A percentile compares a stretch with the other conserved stretches of the same genome.
These are phyloP conservation scores for Brenthis ino DNA, from an alignment of 2,888 invertebrate species.

Conservation along the genomic window DNA sequence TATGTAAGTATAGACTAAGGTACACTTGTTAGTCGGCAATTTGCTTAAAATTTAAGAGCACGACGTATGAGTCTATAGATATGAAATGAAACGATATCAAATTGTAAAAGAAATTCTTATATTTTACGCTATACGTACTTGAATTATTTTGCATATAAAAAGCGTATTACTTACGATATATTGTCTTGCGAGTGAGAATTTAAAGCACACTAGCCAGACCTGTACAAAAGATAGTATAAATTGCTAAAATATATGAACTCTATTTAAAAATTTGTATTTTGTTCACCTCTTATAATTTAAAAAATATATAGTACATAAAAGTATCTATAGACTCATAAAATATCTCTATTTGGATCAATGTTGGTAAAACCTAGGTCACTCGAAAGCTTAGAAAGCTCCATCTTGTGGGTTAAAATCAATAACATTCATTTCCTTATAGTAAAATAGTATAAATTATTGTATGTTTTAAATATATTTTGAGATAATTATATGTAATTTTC, in stretches of 20 bases:
- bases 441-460: too few relatives aligned
- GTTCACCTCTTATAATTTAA: too few relatives aligned
- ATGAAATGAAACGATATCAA: not conserved
- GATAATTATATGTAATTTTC: too few relatives aligned
- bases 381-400: not conserved
- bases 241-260: too few relatives aligned
- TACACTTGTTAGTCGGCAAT: conserved; percentile 38
- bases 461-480: too few relatives aligned
- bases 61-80: conserved; percentile 21
- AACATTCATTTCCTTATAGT: not conserved
- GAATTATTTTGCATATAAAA: too few relatives aligned
- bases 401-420: not conserved
- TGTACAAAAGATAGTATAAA: too few relatives aligned
- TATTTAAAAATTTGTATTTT: too few relatives aligned
- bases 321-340: conserved; percentile 22
- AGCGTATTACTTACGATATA: too few relatives aligned
- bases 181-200: too few relatives aligned
- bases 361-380: conserved; percentile 18
- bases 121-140: too few relatives aligned
- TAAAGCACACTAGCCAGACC: too few relatives aligned
- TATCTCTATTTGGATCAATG: conserved; percentile 8
- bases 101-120: not conserved
- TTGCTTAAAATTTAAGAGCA: conserved; percentile 30
- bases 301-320: not conserved
- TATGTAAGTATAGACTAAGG: conserved; percentile 35